Percentiles rank a stretch among this genome's conserved stretches.
phyloP scores from a whole-genome alignment of 2,888 invertebrate genomes.

The Coecobrya sp. region DNA sequence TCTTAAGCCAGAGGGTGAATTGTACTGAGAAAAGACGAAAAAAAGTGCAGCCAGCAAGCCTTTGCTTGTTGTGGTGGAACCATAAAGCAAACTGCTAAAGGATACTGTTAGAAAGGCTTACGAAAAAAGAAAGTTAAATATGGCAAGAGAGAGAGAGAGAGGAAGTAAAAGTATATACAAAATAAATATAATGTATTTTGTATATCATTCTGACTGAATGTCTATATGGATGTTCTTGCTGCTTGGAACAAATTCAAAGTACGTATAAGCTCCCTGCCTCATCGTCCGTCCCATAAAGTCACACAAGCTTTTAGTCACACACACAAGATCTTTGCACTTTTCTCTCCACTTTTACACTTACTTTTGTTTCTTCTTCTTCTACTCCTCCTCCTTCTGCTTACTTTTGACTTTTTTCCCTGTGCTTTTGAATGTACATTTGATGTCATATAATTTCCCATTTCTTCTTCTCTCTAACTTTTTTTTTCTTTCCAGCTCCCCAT shows the following conservation, averaged over 20 bases:
- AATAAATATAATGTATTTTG: constrained; percentile 31
- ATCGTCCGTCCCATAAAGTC: constrained; percentile 70
- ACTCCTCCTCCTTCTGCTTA: constrained; percentile 3
- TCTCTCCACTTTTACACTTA: constrained; percentile 69
- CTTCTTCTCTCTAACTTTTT: constrained; percentile 29
- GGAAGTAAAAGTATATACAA: background rate
- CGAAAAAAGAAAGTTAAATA: constrained; percentile 26
- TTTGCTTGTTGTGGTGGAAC: background rate
- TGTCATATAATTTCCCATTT: constrained; percentile 71
- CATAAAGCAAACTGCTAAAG: background rate
- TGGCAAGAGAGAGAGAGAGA: background rate
- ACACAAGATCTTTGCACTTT: constrained; percentile 75
- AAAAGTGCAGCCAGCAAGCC: background rate
- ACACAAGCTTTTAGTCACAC: constrained; percentile 76
- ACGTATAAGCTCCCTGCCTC: constrained; percentile 55
- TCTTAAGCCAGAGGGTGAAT: constrained; percentile 73
- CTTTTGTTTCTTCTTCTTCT: constrained; percentile 4
- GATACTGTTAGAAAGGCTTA: constrained; percentile 39
- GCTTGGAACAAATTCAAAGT: constrained; percentile 26
- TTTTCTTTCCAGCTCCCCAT: background rate
- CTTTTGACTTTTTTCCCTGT: constrained; percentile 27
- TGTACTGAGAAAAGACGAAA: constrained; percentile 15
- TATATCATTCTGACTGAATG: background rate
- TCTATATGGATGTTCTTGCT: background rate
- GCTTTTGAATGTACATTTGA: constrained; percentile 61